Percentiles rank a stretch among this genome's conserved stretches.
Evolutionary conservation across 2,113 vertebrate genomes (phyloP).

Genomic region (Myrmecobius fasciatus): DNA sequence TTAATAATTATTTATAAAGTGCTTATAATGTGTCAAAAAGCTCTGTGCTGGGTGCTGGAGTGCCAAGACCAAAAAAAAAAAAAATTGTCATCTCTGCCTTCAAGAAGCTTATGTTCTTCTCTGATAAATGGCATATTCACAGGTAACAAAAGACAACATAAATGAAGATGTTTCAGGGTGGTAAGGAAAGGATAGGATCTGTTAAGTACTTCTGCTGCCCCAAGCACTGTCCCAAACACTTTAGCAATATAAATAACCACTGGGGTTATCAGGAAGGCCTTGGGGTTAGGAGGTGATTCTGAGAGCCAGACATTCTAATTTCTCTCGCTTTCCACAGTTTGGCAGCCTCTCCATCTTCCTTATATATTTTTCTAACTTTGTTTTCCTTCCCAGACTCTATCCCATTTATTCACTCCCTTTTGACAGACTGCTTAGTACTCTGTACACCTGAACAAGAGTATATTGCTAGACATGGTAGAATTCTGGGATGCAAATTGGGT

Average conservation of each 20-base stretch:
- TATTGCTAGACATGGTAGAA: slow-evolving; percentile 37
- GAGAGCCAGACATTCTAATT: neutral
- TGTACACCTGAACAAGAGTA: slow-evolving; percentile 49
- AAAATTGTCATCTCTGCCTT: neutral
- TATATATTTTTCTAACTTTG: neutral
- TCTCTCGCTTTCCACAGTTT: neutral
- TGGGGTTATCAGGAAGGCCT: neutral
- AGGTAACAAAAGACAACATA: neutral
- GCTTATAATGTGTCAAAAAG: neutral
- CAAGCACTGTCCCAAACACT: neutral
- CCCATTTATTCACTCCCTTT: neutral
- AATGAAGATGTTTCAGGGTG: neutral
- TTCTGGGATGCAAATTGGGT: slow-evolving; percentile 74
- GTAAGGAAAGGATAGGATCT: neutral
- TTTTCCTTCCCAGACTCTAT: neutral
- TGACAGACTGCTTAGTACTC: slow-evolving; percentile 27
- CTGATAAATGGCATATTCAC: neutral
- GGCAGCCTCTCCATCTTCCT: slow-evolving; percentile 33
- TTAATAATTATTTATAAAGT: neutral
- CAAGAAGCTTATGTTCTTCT: neutral
- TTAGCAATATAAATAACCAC: neutral
- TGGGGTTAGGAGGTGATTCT: neutral
- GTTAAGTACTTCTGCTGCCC: neutral
- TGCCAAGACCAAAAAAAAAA: neutral
- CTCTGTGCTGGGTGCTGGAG: neutral